Conservation (phyloP, 2,113 vertebrate species). For the Sapayoa aenigma region DNA sequence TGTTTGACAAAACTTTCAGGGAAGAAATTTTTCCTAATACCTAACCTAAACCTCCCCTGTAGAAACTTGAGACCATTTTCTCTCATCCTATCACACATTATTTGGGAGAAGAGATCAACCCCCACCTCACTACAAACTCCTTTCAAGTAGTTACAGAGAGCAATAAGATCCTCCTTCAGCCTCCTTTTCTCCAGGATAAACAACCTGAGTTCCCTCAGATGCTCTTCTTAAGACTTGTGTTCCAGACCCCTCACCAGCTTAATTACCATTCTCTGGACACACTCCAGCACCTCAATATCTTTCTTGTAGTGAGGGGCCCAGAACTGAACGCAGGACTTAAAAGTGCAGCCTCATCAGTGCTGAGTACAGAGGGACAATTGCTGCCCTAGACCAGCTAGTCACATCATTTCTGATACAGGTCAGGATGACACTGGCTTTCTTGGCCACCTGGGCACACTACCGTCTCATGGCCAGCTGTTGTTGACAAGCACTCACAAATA, state of each 20-base stretch:
- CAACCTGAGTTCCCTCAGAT: not conserved
- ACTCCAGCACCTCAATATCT: not conserved
- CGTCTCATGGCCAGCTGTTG: not conserved
- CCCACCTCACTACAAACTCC: not conserved
- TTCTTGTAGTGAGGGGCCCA: not conserved
- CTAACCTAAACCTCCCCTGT: not conserved
- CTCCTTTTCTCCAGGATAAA: not conserved
- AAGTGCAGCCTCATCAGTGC: not conserved
- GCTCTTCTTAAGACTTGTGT: not conserved
- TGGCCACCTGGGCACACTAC: not conserved
- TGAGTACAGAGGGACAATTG: not conserved
- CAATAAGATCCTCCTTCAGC: not conserved
- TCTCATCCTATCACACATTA: not conserved
- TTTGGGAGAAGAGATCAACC: not conserved
- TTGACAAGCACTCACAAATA: not conserved
- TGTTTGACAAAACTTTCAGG: not conserved
- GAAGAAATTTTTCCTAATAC: not conserved
- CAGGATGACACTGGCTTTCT: not conserved
- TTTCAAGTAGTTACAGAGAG: not conserved
- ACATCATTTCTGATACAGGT: not conserved
- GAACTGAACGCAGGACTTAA: not conserved
- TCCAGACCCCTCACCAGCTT: not conserved
- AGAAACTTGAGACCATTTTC: not conserved
- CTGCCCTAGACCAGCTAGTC: not conserved
- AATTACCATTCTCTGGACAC: not conserved